phyloP scores from a whole-genome alignment of 2,113 vertebrate species.

The Patagioenas fasciata region DNA sequence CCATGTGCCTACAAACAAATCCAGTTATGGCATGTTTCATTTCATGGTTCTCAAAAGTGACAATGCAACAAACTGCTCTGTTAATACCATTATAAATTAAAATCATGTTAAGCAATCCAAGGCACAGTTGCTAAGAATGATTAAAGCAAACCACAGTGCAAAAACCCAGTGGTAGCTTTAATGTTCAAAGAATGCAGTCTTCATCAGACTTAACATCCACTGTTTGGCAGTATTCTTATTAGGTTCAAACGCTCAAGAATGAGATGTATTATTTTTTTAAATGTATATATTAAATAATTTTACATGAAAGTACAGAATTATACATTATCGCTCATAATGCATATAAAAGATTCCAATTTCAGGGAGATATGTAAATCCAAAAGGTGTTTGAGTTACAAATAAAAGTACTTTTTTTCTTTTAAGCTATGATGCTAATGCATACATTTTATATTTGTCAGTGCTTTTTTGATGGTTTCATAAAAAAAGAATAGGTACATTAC shows the following conservation, averaged over 20 bases:
- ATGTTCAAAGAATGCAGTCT: not conserved
- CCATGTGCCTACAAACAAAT: not conserved
- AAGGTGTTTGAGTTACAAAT: conserved; percentile 1
- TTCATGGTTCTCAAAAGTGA: conserved; percentile 39
- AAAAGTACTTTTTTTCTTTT: conserved; percentile 4
- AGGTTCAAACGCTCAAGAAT: not conserved
- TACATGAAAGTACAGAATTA: conserved; percentile 9
- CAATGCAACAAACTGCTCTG: not conserved
- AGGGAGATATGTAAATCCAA: conserved; percentile 26
- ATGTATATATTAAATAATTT: not conserved
- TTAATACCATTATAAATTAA: not conserved
- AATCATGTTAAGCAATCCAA: not conserved
- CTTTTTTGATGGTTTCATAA: conserved; percentile 45
- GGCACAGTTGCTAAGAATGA: not conserved
- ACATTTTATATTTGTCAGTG: conserved; percentile 19
- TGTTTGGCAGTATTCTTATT: conserved; percentile 28
- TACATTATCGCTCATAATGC: not conserved
- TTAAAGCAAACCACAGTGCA: not conserved
- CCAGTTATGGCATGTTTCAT: not conserved
- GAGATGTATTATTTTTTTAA: not conserved
- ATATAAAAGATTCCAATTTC: conserved; percentile 16
- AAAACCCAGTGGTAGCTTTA: conserved; percentile 9
- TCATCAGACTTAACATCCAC: not conserved
- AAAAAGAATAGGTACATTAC: conserved; percentile 17
- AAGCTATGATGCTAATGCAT: not conserved